phyloP scores from a whole-genome alignment of 2,888 invertebrate species.

The Sarcophaga rosellei region DNA sequence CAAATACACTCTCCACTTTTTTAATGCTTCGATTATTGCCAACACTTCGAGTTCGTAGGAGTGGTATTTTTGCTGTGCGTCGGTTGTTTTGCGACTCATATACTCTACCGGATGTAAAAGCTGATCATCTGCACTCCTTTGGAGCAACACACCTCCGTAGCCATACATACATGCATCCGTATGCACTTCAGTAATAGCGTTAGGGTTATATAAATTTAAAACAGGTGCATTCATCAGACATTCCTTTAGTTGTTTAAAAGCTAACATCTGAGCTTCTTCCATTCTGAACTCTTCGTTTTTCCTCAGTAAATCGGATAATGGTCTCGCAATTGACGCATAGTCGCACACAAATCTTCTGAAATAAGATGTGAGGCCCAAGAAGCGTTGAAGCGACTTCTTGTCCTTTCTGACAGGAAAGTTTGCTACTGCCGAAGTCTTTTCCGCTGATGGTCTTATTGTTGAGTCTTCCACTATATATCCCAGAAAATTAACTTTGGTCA shows the following conservation, averaged over 20 bases:
- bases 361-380: constrained; percentile 61
- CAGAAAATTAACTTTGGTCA: constrained; percentile 56
- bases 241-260: constrained; percentile 24
- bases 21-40: not conserved
- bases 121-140: constrained; percentile 4
- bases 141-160: constrained; percentile 56
- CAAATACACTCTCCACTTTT: constrained; percentile 6
- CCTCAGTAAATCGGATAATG: constrained; percentile 49
- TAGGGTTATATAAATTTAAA: not conserved
- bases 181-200: constrained; percentile 41
- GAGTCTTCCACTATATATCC: constrained; percentile 59
- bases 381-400: constrained; percentile 12
- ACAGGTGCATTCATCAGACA: constrained; percentile 33
- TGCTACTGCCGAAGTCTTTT: constrained; percentile 44
- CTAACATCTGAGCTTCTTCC: constrained; percentile 58
- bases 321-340: constrained; percentile 52
- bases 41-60: constrained; percentile 19
- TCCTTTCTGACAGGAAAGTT: constrained; percentile 52
- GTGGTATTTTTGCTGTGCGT: constrained; percentile 3
- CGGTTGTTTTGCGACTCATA: constrained; percentile 46
- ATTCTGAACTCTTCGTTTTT: constrained; percentile 70
- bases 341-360: constrained; percentile 58
- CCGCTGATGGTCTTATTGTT: constrained; percentile 44
- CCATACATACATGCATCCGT: constrained; percentile 68
- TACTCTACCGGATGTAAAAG: constrained; percentile 1